Base-by-base conservation (phyloP, 2,888 invertebrate species). In the Drosophila neotestacea region DNA sequence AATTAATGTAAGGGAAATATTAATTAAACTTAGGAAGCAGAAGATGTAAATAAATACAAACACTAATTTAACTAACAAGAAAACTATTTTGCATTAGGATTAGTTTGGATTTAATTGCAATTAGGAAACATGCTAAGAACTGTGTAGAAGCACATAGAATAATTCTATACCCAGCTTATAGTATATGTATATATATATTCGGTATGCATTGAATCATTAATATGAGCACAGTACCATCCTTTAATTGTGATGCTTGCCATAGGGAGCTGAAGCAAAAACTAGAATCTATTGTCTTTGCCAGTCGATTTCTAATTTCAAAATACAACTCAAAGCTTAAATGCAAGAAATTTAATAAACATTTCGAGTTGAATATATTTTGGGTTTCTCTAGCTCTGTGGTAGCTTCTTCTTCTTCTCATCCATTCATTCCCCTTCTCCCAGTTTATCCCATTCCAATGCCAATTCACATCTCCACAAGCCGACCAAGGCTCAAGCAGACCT, bases 281-380 rank as follows among this genome's bases (percentile, higher is more conserved):
- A 34, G 54, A 69, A 69, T 58, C 65, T 60, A 62, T 74, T 63
- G 58, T 63, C 70, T 67, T 73, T 77, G 79, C 38, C 47, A 73
- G 74, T 70, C 75, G 80, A 65, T 72, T 80, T 80, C 73, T 72
- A 80, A 73, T 78, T 77, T 73, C 56, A 36, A 68, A 56, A 68
- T 59, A 75, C 74, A 83, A 69, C 77, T 70, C 59, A 66, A 63
- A 81, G 89, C 89, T 84, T 84, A 88, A 84, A 89, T 89, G 85
- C 85, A 68, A 87, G 89, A 85, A 85, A 85, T 85, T 85, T 85
- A 85, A 85, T 85, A 89, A 87, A 85, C 89, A 85, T 89, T 89
- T 82, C 82, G 70, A 79, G 81, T 76, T 41, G 76, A 88, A 84
- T 81, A 81, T 63, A 78, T 79, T 83, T 86, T 69, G 52, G 87